A percentile compares a stretch with the other conserved stretches of the same genome.
phyloP scores from a whole-genome alignment of 1,140 invertebrate species.

The Phymorhynchus buccinoides region DNA sequence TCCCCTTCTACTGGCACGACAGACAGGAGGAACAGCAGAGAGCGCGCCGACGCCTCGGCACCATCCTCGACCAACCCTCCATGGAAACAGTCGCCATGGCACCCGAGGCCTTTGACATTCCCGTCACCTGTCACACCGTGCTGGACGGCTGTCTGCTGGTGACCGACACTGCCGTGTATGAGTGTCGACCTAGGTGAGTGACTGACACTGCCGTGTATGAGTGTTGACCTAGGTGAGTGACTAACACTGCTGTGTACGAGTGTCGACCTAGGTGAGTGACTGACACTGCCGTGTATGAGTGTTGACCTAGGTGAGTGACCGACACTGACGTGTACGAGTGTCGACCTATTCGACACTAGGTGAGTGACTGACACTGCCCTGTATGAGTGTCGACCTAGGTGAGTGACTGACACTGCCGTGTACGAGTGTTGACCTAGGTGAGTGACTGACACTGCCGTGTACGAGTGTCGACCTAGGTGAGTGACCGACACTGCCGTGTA shows the following conservation, averaged over 20 bases:
- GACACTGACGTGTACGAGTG: constrained; percentile 81
- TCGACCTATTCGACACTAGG: constrained; percentile 79
- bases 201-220: constrained; percentile 74
- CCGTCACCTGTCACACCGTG: constrained; percentile 61
- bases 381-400: constrained; percentile 82
- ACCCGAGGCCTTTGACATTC: constrained; percentile 47
- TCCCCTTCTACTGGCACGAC: constrained; percentile 70
- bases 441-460: constrained; percentile 81
- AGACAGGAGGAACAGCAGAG: constrained; percentile 58
- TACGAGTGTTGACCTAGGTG: constrained; percentile 82
- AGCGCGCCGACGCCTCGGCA: constrained; percentile 32
- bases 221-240: too few species aligned
- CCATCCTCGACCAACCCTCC: constrained; percentile 26
- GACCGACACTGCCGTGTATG: constrained; percentile 81
- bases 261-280: constrained; percentile 82
- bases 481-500: constrained; percentile 82
- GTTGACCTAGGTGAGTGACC: constrained; percentile 81
- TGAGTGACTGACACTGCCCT: constrained; percentile 80
- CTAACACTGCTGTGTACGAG: constrained; percentile 81
- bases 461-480: constrained; percentile 81
- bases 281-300: constrained; percentile 80
- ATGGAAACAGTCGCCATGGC: constrained; percentile 29
- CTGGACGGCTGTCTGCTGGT: constrained; percentile 81
- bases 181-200: constrained; percentile 79
- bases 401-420: constrained; percentile 80